A percentile compares a stretch with the other conserved stretches of the same genome.
Conservation (phyloP, 2,888 invertebrate species). For the Lamellibrachia satsuma region DNA sequence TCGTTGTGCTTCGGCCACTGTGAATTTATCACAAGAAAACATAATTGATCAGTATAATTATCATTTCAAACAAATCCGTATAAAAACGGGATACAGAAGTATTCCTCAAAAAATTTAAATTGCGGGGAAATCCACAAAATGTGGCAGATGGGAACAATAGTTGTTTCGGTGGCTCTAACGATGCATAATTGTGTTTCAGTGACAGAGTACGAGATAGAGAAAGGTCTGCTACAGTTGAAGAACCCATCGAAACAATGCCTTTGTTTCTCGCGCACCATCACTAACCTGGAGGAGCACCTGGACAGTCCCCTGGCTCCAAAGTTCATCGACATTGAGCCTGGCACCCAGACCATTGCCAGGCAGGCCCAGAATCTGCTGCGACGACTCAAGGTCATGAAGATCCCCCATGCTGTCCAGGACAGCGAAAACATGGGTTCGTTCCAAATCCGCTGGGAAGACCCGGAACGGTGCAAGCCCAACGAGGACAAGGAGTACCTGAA, state of each 20-base stretch:
- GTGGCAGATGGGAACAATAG: not conserved
- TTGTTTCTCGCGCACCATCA: conserved; percentile 40
- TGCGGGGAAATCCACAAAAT: not conserved
- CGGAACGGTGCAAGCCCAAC: conserved; percentile 31
- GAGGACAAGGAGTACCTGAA: conserved; percentile 38
- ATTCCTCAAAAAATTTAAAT: not conserved
- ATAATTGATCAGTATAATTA: no score
- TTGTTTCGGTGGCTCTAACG: not conserved
- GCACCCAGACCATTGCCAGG: conserved; percentile 7
- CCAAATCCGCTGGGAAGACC: conserved; percentile 22
- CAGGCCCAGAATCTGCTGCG: conserved; percentile 37
- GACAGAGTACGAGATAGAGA: conserved; percentile 43
- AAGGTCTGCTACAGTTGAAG: conserved; percentile 37
- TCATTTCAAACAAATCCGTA: no score
- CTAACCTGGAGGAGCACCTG: conserved; percentile 36
- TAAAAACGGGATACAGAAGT: no score
- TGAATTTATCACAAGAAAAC: no score
- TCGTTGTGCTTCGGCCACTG: no score
- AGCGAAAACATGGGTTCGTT: conserved; percentile 22
- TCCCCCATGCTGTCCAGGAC: conserved; percentile 26
- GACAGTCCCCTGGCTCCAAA: conserved; percentile 27
- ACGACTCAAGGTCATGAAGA: conserved; percentile 33
- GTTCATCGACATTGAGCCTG: conserved; percentile 39
- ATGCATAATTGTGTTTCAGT: conserved; percentile 34
- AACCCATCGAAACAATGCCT: conserved; percentile 35